Percentiles rank a stretch among this genome's conserved stretches.
Conservation (phyloP, 2,888 invertebrate genomes). For the Gastrophysa polygoni region DNA sequence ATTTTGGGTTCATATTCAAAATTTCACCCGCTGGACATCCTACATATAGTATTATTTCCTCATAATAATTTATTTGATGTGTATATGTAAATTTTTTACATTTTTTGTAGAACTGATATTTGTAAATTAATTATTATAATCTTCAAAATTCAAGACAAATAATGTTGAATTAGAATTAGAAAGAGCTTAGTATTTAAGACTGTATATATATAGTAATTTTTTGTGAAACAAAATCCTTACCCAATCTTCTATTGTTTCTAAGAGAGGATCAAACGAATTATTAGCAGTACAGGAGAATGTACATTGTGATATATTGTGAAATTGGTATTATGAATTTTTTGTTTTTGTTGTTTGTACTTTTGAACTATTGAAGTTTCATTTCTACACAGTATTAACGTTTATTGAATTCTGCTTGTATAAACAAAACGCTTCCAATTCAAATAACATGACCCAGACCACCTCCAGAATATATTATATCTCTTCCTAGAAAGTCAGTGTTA, state of each 20-base stretch:
- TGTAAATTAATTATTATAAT: constrained; percentile 41
- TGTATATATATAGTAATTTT: constrained; percentile 48
- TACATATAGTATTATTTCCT: constrained; percentile 32
- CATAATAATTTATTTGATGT: constrained; percentile 36
- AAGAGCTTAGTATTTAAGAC: constrained; percentile 49
- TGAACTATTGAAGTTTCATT: constrained; percentile 6
- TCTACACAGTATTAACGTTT: constrained; percentile 34
- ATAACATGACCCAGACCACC: not conserved
- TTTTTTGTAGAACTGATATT: constrained; percentile 30
- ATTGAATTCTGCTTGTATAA: no score
- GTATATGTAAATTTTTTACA: constrained; percentile 45
- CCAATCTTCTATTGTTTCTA: constrained; percentile 22
- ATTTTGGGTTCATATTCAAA: constrained; percentile 7
- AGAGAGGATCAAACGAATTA: constrained; percentile 48
- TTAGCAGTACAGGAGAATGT: constrained; percentile 50
- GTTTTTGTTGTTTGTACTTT: constrained; percentile 2
- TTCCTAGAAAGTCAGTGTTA: no score
- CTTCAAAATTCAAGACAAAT: constrained; percentile 42
- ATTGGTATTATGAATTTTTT: constrained; percentile 36
- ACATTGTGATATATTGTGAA: constrained; percentile 52
- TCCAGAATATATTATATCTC: not conserved
- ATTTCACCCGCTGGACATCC: constrained; percentile 15
- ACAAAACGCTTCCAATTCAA: not conserved
- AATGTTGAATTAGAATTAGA: constrained; percentile 42
- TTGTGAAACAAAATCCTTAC: constrained; percentile 33